Evolutionary conservation across 1,140 invertebrate genomes (phyloP), one percentile per base, ranked within the genome.

Genomic region (Lethocerus indicus): DNA sequence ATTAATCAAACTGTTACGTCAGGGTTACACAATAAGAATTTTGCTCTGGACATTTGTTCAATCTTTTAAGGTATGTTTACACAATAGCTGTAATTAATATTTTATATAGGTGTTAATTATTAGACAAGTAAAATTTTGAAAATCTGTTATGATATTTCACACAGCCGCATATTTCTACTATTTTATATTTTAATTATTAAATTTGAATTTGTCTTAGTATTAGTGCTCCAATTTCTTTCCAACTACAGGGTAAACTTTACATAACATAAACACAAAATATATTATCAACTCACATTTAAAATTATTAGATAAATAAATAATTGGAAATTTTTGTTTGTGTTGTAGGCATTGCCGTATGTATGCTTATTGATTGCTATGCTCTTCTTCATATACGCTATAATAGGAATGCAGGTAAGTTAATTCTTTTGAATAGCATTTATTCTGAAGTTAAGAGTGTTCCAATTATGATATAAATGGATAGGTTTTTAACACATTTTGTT

Each of bases 361-460:
- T 99, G 96, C 78, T 81, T 99, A 64, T 83, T 99, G 61, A 98
- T 99, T 65, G 92, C 92, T 50, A 99, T 99, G 94, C 75, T 99
- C 62, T 99, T 99, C 74, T 99, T 99, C 76, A 99, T 99, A 71
- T 99, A 97, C 64, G 95, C 96, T 60, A 99, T 99, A 65, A 98
- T 99, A 62, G 96, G 96, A 62, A 99, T 99, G 96, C 96, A 99
- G 87, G 94, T 94, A 78, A 70, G 70, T n/a, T n/a, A n/a, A n/a
- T n/a, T n/a, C n/a, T n/a, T n/a, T n/a, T n/a, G n/a, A n/a, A n/a
- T n/a, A n/a, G n/a, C n/a, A n/a, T n/a, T n/a, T n/a, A n/a, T n/a
- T n/a, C n/a, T n/a, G n/a, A n/a, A n/a, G n/a, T n/a, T n/a, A n/a
- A n/a, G n/a, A n/a, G n/a, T n/a, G n/a, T n/a, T n/a, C n/a, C n/a